phyloP scores from a whole-genome alignment of 2,888 invertebrate genomes.

The Polydrusus cervinus region DNA sequence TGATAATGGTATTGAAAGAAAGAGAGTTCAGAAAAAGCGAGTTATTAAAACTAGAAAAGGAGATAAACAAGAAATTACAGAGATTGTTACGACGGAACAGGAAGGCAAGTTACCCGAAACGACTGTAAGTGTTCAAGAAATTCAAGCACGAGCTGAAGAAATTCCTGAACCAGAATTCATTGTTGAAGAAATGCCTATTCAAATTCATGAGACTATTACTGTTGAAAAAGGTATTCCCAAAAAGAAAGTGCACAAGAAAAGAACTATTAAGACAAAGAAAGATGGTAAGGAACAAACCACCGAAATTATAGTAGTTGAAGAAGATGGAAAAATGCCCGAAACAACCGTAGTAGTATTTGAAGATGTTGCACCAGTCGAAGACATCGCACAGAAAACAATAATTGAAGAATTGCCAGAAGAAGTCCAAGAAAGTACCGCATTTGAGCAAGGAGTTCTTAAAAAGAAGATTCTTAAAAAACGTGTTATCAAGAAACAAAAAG shows the following conservation, averaged over 20 bases:
- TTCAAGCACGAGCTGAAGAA: conserved; percentile 58
- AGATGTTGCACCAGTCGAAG: conserved; percentile 62
- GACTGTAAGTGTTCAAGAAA: conserved; percentile 64
- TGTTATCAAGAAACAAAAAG: conserved; percentile 69
- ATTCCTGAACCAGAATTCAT: conserved; percentile 46
- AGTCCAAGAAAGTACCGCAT: conserved; percentile 56
- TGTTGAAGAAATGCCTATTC: conserved; percentile 62
- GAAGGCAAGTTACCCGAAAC: conserved; percentile 62
- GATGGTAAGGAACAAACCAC: conserved; percentile 64
- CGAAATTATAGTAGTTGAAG: conserved; percentile 67
- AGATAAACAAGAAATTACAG: conserved; percentile 67
- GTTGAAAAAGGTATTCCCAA: conserved; percentile 63
- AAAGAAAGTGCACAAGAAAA: conserved; percentile 61
- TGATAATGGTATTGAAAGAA: conserved; percentile 61
- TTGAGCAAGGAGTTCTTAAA: conserved; percentile 56
- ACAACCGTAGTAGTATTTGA: conserved; percentile 60
- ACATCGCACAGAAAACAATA: conserved; percentile 58
- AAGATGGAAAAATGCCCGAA: conserved; percentile 60
- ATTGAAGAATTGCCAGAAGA: conserved; percentile 61
- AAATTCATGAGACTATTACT: conserved; percentile 61
- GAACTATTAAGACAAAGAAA: conserved; percentile 61
- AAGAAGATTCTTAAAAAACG: conserved; percentile 67
- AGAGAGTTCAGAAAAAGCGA: conserved; percentile 61
- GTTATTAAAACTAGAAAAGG: conserved; percentile 67
- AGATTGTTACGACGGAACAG: conserved; percentile 67